phyloP scores from a whole-genome alignment of 2,888 invertebrate genomes.

The Drosophila nr. medialis region DNA sequence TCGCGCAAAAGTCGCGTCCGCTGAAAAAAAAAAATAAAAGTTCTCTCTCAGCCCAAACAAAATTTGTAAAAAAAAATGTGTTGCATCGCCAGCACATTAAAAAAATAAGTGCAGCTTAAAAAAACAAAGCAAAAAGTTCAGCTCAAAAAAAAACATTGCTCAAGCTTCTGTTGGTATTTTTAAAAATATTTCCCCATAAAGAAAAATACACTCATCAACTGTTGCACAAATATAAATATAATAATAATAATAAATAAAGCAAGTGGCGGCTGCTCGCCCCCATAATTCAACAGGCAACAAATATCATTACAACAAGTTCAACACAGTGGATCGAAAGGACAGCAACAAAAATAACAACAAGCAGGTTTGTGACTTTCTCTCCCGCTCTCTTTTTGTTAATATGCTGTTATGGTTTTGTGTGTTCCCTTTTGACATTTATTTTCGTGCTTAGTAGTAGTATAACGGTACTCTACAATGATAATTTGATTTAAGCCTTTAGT shows the following conservation, averaged over 20 bases:
- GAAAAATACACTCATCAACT: constrained; percentile 10
- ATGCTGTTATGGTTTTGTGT: neutral
- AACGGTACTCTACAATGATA: constrained; percentile 9
- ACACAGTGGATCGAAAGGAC: constrained; percentile 26
- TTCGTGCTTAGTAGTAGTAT: constrained; percentile 25
- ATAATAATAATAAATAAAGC: constrained; percentile 6
- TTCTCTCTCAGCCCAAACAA: constrained; percentile 17
- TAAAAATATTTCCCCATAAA: neutral
- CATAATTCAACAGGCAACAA: neutral
- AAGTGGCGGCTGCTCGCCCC: constrained; percentile 24
- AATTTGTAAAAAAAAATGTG: constrained; percentile 48
- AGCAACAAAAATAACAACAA: constrained; percentile 17
- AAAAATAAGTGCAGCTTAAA: constrained; percentile 8
- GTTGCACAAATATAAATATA: constrained; percentile 9
- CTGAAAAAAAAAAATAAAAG: constrained; percentile 31
- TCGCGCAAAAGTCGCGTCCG: constrained; percentile 47
- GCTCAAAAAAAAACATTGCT: constrained; percentile 5
- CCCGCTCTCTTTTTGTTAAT: constrained; percentile 1
- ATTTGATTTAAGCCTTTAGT: neutral
- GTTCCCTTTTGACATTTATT: constrained; percentile 39
- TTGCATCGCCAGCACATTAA: constrained; percentile 10
- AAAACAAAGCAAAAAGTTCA: neutral
- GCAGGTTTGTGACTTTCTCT: constrained; percentile 45
- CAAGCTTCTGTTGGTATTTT: constrained; percentile 1
- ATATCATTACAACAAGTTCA: constrained; percentile 3